Evolutionary conservation across 2,797 vertebrate species (phyloP).

Genomic region (Columba guinea): DNA sequence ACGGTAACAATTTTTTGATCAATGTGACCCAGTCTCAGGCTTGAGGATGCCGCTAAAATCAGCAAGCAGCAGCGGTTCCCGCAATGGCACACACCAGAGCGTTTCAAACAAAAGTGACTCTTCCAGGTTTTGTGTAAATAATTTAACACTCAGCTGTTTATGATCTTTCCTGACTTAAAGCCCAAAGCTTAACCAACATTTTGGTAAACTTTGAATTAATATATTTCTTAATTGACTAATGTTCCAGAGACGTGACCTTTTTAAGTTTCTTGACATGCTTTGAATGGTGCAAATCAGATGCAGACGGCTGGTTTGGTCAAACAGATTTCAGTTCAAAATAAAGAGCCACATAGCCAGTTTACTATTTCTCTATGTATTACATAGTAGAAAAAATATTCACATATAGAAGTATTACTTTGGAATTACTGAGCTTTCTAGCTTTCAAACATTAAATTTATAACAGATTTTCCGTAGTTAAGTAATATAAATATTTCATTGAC

Average conservation of each 20-base stretch:
- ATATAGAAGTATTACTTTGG: background rate
- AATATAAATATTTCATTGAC: background rate
- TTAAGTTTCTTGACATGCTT: background rate
- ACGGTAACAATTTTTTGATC: background rate
- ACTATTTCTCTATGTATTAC: background rate
- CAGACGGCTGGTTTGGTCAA: background rate
- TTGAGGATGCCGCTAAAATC: background rate
- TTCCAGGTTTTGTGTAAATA: background rate
- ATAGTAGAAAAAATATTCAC: background rate
- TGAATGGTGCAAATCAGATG: background rate
- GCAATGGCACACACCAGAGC: rapidly evolving
- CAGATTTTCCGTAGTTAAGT: background rate
- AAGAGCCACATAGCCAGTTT: background rate
- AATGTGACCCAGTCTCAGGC: background rate
- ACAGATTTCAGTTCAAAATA: background rate
- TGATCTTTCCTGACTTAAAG: background rate
- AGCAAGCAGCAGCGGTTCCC: background rate
- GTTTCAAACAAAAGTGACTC: background rate
- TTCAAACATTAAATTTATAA: background rate
- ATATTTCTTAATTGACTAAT: background rate
- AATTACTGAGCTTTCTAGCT: background rate
- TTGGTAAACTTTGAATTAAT: background rate
- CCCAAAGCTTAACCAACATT: background rate
- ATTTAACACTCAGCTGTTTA: background rate
- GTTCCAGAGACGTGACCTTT: background rate